Evolutionary conservation across 1,140 invertebrate genomes (phyloP), one percentile per base, ranked within the genome.

Genomic region (Euborellia annulipes): DNA sequence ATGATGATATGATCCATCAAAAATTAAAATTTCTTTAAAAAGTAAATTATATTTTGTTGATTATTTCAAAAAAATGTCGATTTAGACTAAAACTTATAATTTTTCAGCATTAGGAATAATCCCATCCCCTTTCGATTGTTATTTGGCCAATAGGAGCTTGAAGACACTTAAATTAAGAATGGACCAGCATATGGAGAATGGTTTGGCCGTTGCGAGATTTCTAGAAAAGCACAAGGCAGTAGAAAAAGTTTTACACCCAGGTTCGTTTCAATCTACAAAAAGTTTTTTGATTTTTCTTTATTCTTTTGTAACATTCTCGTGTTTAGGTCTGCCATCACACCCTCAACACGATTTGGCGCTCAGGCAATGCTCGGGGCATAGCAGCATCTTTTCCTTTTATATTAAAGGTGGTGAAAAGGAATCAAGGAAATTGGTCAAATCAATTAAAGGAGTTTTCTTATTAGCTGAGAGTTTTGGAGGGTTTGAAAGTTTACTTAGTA

Each of bases 61-160:
- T n/a, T 27, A 27, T 27, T 27, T 27, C 4, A 6, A 27, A 27
- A 6, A 27, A 27, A 6, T 27, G 11, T 27, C 4, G 4, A 27
- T 27, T 27, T 27, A 27, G 4, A 27, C 11, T 27, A 27, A 27
- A 6, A 11, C 37, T 38, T 17, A 27, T 27, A 43, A 9, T n/a
- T n/a, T n/a, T 48, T 11, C 22, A 84, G 85, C 88, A 1, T 74
- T 86, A 64, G 93, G 93, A 36, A 75, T 87, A 40, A 80, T 98
- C 3, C 93, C 95, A 8, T 92, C 92, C 0, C 91, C 95, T 1
- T 95, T 96, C 61, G 95, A 99, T 62, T 96, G 93, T 60, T 90
- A 79, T 58, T 65, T 94, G 58, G 88, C 96, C 0, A 92, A 89
- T 57, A 77, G 95, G 37, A 89, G 93, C 57, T 65, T 98, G 36